Evolutionary conservation across 2,888 invertebrate species (phyloP), one percentile per base, ranked within the genome.

Genomic region (Lepidonotus clava): DNA sequence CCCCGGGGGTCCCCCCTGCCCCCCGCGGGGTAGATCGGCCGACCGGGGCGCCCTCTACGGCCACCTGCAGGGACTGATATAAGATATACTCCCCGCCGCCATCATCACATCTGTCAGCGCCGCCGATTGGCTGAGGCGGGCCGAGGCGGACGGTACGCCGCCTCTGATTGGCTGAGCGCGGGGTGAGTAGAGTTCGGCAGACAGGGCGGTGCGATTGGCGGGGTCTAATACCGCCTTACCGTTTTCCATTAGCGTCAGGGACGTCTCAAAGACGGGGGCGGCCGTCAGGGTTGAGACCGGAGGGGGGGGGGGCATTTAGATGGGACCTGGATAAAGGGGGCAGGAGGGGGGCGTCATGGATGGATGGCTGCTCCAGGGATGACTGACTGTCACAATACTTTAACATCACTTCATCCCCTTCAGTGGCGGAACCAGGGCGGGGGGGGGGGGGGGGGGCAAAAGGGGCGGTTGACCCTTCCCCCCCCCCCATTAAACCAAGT

Each of bases 51-150:
- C 34, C 71, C 71, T 21, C 71, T 5, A 4, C 6, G 71, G 21
- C 71, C 71, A 71, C 71, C 71, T 71, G 71, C 36, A 1, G 14
- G 71, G 36, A 1, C 71, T 71, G 71, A 71, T 71, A 71, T 71
- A 38, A 71, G 36, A 2, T 71, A 71, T 71, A 71, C 18, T n/a
- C 71, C 71, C 18, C 36, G 38, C 21, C 38, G 11, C 36, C 71
- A 21, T 1, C 36, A 71, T 38, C 71, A n/a, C 71, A 71, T 71
- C 71, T 71, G 71, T 71, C 71, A 71, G 71, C 8, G 21, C 71
- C 71, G 36, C 36, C 71, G 71, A 71, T 71, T 71, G 71, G 36
- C 71, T 34, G n/a, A 71, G 36, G 34, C 71, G 36, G 14, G 36
- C 56, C 21, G 61, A 32, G 28, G 24, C 71, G 21, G 71, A 71